Evolutionary conservation across 2,113 vertebrate genomes (phyloP).

Genomic region (Corvus hawaiiensis): DNA sequence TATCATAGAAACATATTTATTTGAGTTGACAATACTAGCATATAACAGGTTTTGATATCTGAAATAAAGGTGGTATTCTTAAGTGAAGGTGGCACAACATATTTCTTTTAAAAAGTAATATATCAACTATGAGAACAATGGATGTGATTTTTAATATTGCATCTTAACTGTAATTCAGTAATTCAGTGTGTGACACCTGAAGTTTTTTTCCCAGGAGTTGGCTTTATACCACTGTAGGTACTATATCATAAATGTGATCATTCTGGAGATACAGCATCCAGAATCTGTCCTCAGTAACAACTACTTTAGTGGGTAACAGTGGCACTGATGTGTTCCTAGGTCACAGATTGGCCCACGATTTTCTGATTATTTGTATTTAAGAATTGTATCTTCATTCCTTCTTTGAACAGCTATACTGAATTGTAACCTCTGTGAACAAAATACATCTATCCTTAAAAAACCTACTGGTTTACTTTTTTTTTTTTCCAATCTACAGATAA

Average conservation of each 20-base stretch:
- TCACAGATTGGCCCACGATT: not conserved
- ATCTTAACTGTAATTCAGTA: not conserved
- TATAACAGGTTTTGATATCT: not conserved
- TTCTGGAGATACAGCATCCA: not conserved
- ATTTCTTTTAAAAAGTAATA: not conserved
- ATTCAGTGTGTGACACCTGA: not conserved
- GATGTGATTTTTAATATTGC: not conserved
- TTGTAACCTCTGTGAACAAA: not conserved
- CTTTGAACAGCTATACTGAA: not conserved
- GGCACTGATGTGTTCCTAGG: not conserved
- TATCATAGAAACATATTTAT: not conserved
- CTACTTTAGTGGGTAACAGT: not conserved
- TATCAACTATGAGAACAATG: not conserved
- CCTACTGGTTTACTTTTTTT: not conserved
- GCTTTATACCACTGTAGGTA: not conserved
- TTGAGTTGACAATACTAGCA: not conserved
- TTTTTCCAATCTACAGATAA: not conserved
- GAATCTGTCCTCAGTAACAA: not conserved
- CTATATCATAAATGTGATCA: not conserved
- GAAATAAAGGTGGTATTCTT: not conserved
- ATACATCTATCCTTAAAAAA: not conserved
- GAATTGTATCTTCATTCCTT: not conserved
- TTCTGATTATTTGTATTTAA: not conserved
- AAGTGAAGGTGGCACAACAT: not conserved
- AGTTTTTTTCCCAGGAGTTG: not conserved